Conservation (phyloP, 2,888 invertebrate genomes). For the Drosophila cognata region DNA sequence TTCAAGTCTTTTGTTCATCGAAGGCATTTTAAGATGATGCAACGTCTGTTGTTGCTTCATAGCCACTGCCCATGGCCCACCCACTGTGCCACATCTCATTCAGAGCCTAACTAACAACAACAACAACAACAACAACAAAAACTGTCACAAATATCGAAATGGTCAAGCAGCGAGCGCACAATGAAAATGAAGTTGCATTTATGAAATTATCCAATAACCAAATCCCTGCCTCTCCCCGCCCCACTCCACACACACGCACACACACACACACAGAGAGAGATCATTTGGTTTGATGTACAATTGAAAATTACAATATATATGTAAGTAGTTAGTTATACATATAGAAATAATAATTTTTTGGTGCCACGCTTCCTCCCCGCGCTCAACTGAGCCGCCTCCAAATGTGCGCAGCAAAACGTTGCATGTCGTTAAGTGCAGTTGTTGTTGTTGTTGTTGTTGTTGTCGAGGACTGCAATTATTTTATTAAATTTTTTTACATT, state of each 20-base stretch:
- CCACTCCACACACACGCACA: neutral
- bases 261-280: neutral
- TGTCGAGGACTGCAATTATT: conserved; percentile 74
- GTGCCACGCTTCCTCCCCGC: neutral
- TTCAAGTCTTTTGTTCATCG: neutral
- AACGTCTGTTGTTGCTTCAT: neutral
- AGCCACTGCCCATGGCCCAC: conserved; percentile 4
- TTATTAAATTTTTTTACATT: conserved; percentile 58
- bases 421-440: conserved; percentile 77
- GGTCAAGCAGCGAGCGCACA: conserved; percentile 41
- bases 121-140: neutral
- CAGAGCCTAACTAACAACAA: conserved; percentile 41
- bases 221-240: neutral
- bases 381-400: conserved; percentile 48
- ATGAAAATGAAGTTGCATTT: conserved; percentile 52
- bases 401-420: conserved; percentile 65
- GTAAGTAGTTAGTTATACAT: neutral
- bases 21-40: neutral
- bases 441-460: conserved; percentile 47
- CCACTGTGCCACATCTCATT: conserved; percentile 50
- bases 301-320: conserved; percentile 48
- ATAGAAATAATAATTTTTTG: conserved; percentile 5
- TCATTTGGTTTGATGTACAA: conserved; percentile 19
- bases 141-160: conserved; percentile 25
- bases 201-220: conserved; percentile 28